Evolutionary conservation across 2,888 invertebrate species (phyloP), one percentile per base, ranked within the genome.

Genomic region (Epirrita christyi): DNA sequence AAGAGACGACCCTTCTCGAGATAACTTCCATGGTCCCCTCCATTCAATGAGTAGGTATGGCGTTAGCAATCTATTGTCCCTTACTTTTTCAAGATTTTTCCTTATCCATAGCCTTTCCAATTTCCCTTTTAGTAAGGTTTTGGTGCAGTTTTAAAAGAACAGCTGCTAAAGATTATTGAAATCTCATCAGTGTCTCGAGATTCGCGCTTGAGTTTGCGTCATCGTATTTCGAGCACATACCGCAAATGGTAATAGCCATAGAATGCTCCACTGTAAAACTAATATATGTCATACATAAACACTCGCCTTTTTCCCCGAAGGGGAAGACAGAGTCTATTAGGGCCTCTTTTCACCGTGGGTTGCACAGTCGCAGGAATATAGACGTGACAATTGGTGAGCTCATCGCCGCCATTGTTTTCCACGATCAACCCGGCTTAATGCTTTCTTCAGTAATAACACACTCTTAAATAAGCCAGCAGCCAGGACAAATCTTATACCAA

Each of bases 101-200:
- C 76, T 78, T 76, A 75, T 71, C 73, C 72, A 69, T 66, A 63
- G 71, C 74, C 74, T 78, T 71, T 81, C 83, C 77, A 82, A 85
- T 83, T 78, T 80, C 78, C 76, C 43, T 58, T 40, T 49, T 32
- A 34, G 34, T 14, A 29, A 21, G 41, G 28, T 34, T 41, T n/a
- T 21, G 34, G 37, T 15, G 37, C 11, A 38, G 37, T 43, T 55
- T 43, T 21, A 3, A 34, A 41, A 56, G 36, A 56, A 46, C 50
- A 48, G 49, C 38, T 49, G 44, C 34, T 29, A 6, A 40, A 37
- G 28, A 38, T 10, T 5, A 52, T 40, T 34, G 8, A 1, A 15
- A 32, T 28, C 8, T 11, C 44, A 15, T 52, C 44, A 43, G 6
- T 3, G 27, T n/a, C 15, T 10, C 6, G n/a, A 44, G 6, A 42